phyloP scores from a whole-genome alignment of 92 coral and sea anemone species.

The Epizoanthus illoricatus region DNA sequence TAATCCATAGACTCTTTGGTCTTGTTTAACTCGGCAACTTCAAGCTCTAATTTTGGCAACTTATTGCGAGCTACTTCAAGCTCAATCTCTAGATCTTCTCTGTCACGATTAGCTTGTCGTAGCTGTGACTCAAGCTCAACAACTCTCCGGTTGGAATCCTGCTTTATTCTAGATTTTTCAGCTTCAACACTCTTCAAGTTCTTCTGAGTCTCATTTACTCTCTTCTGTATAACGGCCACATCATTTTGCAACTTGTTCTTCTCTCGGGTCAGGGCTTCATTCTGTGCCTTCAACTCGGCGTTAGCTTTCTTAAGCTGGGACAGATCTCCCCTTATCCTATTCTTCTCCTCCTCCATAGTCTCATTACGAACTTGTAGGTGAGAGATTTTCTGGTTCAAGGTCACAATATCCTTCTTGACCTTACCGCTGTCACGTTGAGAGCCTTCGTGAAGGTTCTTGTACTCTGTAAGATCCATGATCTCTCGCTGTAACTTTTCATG shows the following conservation, averaged over 20 bases:
- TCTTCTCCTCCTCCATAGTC: conserved; percentile 79
- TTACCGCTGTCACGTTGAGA: conserved; percentile 82
- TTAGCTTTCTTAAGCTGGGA: conserved; percentile 78
- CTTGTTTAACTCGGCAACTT: conserved; percentile 55
- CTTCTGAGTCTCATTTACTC: conserved; percentile 53
- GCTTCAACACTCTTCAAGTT: conserved; percentile 38
- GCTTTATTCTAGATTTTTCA: conserved; percentile 65
- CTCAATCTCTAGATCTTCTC: conserved; percentile 64
- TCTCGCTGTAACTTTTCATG: conserved; percentile 85
- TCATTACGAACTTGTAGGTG: conserved; percentile 76
- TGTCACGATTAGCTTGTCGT: conserved; percentile 60
- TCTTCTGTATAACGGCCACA: conserved; percentile 58
- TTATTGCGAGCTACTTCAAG: conserved; percentile 78
- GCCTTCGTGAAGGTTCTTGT: conserved; percentile 64
- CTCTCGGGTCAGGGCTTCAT: conserved; percentile 79
- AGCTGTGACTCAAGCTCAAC: conserved; percentile 31
- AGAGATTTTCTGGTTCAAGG: conserved; percentile 72
- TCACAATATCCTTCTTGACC: conserved; percentile 74
- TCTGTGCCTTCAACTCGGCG: conserved; percentile 81
- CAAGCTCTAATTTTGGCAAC: conserved; percentile 58
- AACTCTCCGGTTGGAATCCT: conserved; percentile 49
- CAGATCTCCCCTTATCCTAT: conserved; percentile 73
- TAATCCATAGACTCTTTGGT: conserved; percentile 52
- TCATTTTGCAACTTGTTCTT: conserved; percentile 78
- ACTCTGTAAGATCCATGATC: conserved; percentile 62